These are phyloP conservation scores for Drosophila obscura DNA, from an alignment of 1,140 invertebrate species.

Conservation along the genomic window DNA sequence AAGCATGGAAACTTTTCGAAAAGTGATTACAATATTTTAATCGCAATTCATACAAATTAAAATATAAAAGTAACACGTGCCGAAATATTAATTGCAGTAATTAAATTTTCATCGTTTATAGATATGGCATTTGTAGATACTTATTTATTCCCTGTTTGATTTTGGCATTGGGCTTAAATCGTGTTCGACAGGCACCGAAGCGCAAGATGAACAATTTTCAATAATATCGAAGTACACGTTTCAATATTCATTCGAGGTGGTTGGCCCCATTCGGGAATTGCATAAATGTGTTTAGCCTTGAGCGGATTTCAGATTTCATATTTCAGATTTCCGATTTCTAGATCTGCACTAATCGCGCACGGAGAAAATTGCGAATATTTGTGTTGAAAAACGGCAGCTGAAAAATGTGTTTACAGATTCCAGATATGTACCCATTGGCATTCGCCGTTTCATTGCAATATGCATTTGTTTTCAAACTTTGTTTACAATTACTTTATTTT, in stretches of 20 bases:
- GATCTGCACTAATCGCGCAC: conserved; percentile 43
- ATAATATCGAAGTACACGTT: conserved; percentile 16
- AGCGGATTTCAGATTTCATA: conserved; percentile 7
- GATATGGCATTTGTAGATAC: too few relatives aligned
- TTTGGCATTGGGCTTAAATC: conserved; percentile 13
- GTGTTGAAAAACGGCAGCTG: conserved; percentile 7
- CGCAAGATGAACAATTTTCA: conserved; percentile 47
- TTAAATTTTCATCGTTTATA: too few relatives aligned
- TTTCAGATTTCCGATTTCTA: not conserved
- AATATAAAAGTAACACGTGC: conserved; percentile 14
- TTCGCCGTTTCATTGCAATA: conserved; percentile 8
- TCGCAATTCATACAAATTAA: not conserved
- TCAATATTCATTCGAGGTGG: conserved; percentile 34
- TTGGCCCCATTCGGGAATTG: conserved; percentile 62
- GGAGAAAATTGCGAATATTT: conserved; percentile 19
- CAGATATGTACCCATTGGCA: not conserved
- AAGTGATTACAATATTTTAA: too few relatives aligned
- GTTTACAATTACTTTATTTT: conserved; percentile 28
- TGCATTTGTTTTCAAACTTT: conserved; percentile 25
- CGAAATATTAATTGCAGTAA: not conserved
- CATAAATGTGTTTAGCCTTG: conserved; percentile 67
- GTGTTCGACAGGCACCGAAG: conserved; percentile 47
- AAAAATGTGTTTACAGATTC: conserved; percentile 33
- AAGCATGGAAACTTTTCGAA: too few relatives aligned
- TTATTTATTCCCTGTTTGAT: too few relatives aligned